Conservation (phyloP, 2,888 invertebrate genomes). For the Slavum lentiscoides region DNA sequence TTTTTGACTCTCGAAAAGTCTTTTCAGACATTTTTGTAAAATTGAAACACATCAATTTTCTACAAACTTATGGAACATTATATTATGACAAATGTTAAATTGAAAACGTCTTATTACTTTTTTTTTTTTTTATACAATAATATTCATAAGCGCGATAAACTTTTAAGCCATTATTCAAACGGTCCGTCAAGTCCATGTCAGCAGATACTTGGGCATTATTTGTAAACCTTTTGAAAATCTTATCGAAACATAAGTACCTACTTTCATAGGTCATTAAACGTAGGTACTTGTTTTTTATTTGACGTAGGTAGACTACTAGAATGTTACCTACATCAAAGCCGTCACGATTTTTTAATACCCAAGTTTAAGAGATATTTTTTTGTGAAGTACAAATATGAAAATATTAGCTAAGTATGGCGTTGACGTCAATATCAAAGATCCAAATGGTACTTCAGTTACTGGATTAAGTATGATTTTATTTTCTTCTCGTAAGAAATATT, state of each 20-base stretch:
- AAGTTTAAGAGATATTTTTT: neutral
- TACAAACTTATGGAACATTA: too few species aligned
- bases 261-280: neutral
- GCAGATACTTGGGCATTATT: neutral
- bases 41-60: too few species aligned
- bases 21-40: too few species aligned
- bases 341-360: neutral
- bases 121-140: too few species aligned
- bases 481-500: neutral
- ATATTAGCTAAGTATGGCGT: neutral
- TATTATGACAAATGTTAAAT: too few species aligned
- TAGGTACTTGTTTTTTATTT: neutral
- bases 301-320: neutral
- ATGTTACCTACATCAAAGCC: neutral
- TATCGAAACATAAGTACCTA: neutral
- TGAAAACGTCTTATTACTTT: too few species aligned
- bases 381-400: neutral
- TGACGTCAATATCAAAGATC: neutral
- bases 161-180: too few species aligned
- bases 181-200: too few species aligned
- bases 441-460: conserved; percentile 1
- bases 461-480: neutral
- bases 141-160: too few species aligned
- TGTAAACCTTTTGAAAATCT: neutral
- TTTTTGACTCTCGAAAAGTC: too few species aligned